Evolutionary conservation across 2,888 invertebrate genomes (phyloP), one percentile per base, ranked within the genome.

Genomic region (Aelia acuminata): DNA sequence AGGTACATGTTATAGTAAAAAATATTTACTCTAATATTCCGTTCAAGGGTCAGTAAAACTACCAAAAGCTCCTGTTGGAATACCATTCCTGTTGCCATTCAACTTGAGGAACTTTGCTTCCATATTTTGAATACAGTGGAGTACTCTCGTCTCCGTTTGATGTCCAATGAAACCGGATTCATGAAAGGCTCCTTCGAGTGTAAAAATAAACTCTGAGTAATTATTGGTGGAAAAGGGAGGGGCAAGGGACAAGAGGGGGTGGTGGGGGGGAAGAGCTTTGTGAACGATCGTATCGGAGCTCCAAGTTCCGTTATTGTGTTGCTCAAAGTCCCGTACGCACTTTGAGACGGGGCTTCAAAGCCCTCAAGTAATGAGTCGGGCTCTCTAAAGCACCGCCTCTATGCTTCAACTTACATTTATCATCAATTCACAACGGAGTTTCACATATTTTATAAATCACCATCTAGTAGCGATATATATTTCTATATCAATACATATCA

Each of bases 151-250:
- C 18, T 1, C 7, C 63, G 31, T 70, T 70, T 70, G 63, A 70
- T 35, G 63, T 70, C 63, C n/a, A n/a, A n/a, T 5, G 63, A 35
- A 4, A 35, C 35, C 35, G 31, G 63, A 70, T 70, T 70, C 20
- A 0, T 31, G 35, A 70, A 70, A 70, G 63, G 20, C 5, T 18
- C 63, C 31, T 70, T 7, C 63, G 10, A 70, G 63, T 35, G 20
- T 70, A 70, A 70, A 70, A 70, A 70, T 70, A 70, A 70, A 70
- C 63, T 70, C 35, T 70, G 63, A 35, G 63, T 35, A 35, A 70
- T 70, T 70, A 70, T 70, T 70, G 63, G 31, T 3, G 18, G 31
- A 26, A 57, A 57, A 26, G 57, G 63, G 1, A 4, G 31, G 18
- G 31, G 31, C 13, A 31, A 10, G n/a, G 2, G n/a, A 26, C 10